Percentiles rank a stretch among this genome's conserved stretches.
Evolutionary conservation across 2,888 invertebrate genomes (phyloP).

Genomic region (Brachylomia viminalis): DNA sequence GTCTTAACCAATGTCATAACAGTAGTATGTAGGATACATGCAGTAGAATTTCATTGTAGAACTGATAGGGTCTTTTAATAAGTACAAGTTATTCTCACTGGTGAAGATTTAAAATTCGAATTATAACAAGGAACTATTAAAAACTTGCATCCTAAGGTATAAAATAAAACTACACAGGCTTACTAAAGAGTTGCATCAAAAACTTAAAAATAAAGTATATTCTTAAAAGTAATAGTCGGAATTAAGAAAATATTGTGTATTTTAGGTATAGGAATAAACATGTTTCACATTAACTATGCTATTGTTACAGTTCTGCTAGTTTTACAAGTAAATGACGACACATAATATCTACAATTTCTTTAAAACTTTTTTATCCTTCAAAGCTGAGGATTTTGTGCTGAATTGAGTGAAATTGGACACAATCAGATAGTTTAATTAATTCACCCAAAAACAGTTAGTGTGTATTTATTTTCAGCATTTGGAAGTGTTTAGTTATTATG

Average conservation of each 20-base stretch:
- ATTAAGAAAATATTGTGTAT: conserved; percentile 60
- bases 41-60: not conserved
- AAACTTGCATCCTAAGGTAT: not conserved
- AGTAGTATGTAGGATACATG: conserved; percentile 28
- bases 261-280: conserved; percentile 52
- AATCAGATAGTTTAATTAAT: conserved; percentile 14
- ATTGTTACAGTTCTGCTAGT: conserved; percentile 36
- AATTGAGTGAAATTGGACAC: conserved; percentile 6
- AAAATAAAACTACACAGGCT: conserved; percentile 22
- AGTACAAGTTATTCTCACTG: not conserved
- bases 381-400: conserved; percentile 18
- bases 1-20: conserved; percentile 16
- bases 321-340: conserved; percentile 3
- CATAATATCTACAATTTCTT: conserved; percentile 22
- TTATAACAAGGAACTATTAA: not conserved
- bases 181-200: conserved; percentile 10
- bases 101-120: not conserved
- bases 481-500: conserved; percentile 63
- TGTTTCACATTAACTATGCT: conserved; percentile 33
- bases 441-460: conserved; percentile 5
- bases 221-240: conserved; percentile 70
- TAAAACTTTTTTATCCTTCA: not conserved
- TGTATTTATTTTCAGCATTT: conserved; percentile 51
- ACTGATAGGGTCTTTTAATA: not conserved
- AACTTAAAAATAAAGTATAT: conserved; percentile 49